A percentile compares a stretch with the other conserved stretches of the same genome.
phyloP scores from a whole-genome alignment of 2,113 vertebrate genomes.

The Onychorhynchus coronatus region DNA sequence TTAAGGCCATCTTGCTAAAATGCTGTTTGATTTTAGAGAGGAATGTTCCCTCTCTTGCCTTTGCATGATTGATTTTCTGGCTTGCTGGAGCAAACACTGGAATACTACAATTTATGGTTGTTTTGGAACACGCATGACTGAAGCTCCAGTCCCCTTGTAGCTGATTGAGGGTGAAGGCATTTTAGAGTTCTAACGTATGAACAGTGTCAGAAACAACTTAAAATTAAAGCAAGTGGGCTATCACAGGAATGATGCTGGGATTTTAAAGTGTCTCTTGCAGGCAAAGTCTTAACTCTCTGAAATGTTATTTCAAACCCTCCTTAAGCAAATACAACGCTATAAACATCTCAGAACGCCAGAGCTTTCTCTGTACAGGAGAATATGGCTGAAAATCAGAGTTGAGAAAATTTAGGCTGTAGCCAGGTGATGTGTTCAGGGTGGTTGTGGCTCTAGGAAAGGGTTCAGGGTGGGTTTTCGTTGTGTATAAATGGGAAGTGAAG shows the following conservation, averaged over 20 bases:
- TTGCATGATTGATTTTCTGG: background rate
- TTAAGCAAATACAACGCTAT: background rate
- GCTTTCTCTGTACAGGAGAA: background rate
- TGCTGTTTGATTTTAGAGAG: background rate
- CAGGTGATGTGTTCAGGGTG: background rate
- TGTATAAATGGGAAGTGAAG: background rate
- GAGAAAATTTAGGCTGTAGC: background rate
- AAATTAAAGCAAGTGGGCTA: background rate
- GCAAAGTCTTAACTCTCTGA: background rate
- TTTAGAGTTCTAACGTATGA: background rate
- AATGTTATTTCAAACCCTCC: background rate
- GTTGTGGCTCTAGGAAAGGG: background rate
- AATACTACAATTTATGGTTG: background rate
- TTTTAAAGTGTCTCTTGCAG: background rate
- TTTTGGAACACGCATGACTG: background rate
- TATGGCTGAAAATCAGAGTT: background rate
- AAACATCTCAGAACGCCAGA: background rate
- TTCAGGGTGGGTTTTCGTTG: background rate
- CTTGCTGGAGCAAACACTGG: background rate
- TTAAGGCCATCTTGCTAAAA: background rate
- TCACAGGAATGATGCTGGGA: background rate
- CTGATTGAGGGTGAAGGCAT: background rate
- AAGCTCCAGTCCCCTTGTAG: background rate
- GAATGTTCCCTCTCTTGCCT: background rate
- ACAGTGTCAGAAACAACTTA: background rate